phyloP scores from a whole-genome alignment of 1,140 invertebrate species.

The Amphibalanus amphitrite region DNA sequence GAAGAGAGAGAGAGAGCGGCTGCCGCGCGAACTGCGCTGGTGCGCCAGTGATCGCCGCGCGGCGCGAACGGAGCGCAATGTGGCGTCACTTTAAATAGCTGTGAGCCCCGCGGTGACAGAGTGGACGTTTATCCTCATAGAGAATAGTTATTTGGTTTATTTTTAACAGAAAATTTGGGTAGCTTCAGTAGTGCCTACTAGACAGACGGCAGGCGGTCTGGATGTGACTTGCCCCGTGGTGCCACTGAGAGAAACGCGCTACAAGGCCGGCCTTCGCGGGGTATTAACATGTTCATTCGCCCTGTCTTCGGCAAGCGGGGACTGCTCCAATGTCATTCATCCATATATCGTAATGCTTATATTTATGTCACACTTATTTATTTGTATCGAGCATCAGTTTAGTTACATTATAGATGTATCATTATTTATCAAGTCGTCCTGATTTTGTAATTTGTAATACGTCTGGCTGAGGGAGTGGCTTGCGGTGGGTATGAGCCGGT shows the following conservation, averaged over 20 bases:
- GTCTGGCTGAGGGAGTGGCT: background rate
- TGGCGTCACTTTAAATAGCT: background rate
- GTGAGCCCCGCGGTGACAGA: background rate
- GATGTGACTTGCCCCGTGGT: background rate
- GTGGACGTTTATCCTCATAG: background rate
- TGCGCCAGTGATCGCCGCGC: background rate
- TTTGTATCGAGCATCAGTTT: slow-evolving; percentile 1
- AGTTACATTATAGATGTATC: slow-evolving; percentile 2
- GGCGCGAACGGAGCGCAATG: background rate
- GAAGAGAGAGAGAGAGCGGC: background rate
- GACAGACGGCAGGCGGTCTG: background rate
- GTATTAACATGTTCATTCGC: slow-evolving; percentile 1
- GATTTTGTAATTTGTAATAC: slow-evolving; percentile 2
- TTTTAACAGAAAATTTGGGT: slow-evolving; percentile 2
- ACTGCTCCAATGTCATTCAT: slow-evolving; percentile 1
- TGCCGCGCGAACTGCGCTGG: background rate
- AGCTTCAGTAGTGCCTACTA: slow-evolving; percentile 1
- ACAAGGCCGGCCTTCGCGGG: background rate
- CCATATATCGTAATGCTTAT: slow-evolving; percentile 2
- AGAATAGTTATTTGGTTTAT: slow-evolving; percentile 1
- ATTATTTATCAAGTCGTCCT: slow-evolving; percentile 2
- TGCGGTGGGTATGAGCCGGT: too few species aligned
- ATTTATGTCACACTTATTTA: slow-evolving; percentile 2
- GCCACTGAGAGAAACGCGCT: background rate
- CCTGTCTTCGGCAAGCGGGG: background rate